Percentiles rank a stretch among this genome's conserved stretches.
Conservation (phyloP, 2,113 vertebrate genomes). For the Leptodactylus fuscus region DNA sequence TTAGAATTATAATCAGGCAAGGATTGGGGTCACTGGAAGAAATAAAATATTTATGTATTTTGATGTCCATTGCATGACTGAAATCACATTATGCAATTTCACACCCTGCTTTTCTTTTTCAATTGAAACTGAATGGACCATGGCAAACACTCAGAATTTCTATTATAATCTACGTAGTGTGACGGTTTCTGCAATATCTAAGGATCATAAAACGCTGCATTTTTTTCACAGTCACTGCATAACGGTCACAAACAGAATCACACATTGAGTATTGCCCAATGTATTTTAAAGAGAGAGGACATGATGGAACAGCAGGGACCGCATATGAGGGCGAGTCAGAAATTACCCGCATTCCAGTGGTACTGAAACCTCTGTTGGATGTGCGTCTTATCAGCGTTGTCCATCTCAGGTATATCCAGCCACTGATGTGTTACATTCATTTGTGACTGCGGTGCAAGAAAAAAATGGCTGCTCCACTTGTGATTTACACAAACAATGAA, state of each 20-base stretch:
- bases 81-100: not conserved
- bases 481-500: too few species aligned
- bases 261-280: not conserved
- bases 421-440: too few species aligned
- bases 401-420: too few species aligned
- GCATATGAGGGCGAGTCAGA: too few species aligned
- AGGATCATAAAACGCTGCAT: not conserved
- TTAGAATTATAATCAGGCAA: not conserved
- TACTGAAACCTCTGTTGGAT: too few species aligned
- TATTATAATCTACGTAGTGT: not conserved
- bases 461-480: too few species aligned
- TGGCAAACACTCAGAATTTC: not conserved
- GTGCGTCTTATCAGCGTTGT: too few species aligned
- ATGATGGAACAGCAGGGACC: not conserved
- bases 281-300: not conserved
- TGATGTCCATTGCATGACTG: not conserved
- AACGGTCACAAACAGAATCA: not conserved
- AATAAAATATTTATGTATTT: not conserved
- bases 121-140: not conserved
- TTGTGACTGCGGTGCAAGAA: too few species aligned
- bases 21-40: not conserved
- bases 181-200: not conserved
- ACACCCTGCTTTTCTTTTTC: not conserved
- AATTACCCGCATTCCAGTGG: too few species aligned
- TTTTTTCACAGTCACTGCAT: not conserved